A percentile compares a stretch with the other conserved stretches of the same genome.
Conservation (phyloP, 2,113 vertebrate species). For the Globicephala melas region DNA sequence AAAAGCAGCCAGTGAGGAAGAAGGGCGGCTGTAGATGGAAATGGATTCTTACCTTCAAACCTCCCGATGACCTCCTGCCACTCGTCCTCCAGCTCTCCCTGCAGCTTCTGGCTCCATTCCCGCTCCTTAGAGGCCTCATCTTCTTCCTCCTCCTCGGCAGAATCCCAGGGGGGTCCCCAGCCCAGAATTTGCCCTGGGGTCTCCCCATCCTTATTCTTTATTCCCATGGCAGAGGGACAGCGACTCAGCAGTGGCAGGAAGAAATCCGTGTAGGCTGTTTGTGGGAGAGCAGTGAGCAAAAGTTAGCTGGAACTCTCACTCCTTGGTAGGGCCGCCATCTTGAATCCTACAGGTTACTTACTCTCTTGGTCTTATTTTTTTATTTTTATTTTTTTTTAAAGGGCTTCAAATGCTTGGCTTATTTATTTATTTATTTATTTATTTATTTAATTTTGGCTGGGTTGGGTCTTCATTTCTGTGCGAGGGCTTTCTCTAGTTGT, state of each 20-base stretch:
- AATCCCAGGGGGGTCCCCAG: constrained; percentile 62
- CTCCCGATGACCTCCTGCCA: constrained; percentile 85
- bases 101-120: constrained; percentile 87
- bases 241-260: constrained; percentile 83
- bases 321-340: neutral
- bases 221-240: constrained; percentile 84
- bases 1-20: neutral
- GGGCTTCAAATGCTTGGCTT: too few species aligned
- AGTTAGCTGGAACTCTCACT: neutral
- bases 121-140: constrained; percentile 67
- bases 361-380: neutral
- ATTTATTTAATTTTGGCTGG: too few species aligned
- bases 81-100: constrained; percentile 89
- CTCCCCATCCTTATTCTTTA: constrained; percentile 85
- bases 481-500: too few species aligned
- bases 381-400: too few species aligned
- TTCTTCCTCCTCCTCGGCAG: constrained; percentile 42
- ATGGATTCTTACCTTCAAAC: constrained; percentile 82
- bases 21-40: neutral
- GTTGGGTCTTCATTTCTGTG: too few species aligned
- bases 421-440: too few species aligned
- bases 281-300: neutral
- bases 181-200: constrained; percentile 86
- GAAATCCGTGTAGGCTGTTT: constrained; percentile 85
- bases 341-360: neutral